A percentile compares a stretch with the other conserved stretches of the same genome.
phyloP scores from a whole-genome alignment of 2,113 vertebrate genomes.

The Trematocara zebra region DNA sequence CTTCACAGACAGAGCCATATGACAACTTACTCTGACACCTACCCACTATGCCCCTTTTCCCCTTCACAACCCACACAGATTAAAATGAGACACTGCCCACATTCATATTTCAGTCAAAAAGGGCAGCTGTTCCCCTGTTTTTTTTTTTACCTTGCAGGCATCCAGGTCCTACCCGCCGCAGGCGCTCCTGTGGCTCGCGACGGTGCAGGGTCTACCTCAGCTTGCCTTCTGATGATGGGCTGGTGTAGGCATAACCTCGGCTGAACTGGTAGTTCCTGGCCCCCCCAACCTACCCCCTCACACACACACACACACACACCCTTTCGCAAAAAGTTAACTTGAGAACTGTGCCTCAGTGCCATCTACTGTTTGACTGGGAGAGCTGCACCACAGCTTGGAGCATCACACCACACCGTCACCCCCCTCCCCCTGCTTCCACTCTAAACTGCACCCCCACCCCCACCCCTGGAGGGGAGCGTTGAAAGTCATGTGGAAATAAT shows the following conservation, averaged over 20 bases:
- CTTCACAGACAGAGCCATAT: constrained; percentile 60
- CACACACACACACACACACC: not conserved
- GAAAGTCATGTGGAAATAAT: constrained; percentile 62
- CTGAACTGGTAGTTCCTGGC: not conserved
- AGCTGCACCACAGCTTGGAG: constrained; percentile 35
- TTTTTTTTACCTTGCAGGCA: constrained; percentile 15
- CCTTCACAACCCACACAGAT: not conserved
- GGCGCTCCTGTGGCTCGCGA: constrained; percentile 31
- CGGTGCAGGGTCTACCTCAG: constrained; percentile 51
- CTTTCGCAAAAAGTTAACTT: not conserved
- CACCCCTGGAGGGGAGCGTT: constrained; percentile 17
- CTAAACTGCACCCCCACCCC: not conserved
- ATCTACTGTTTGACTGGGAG: constrained; percentile 52
- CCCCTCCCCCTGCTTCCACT: not conserved
- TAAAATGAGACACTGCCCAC: constrained; percentile 49
- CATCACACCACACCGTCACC: not conserved
- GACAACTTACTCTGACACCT: constrained; percentile 14
- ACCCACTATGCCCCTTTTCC: not conserved
- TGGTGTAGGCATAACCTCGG: constrained; percentile 25
- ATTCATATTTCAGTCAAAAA: constrained; percentile 24
- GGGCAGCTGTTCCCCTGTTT: constrained; percentile 45
- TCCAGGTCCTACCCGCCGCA: constrained; percentile 4
- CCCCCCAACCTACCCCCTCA: no score
- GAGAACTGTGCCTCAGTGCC: constrained; percentile 61
- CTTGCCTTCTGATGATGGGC: constrained; percentile 56